Evolutionary conservation across 2,113 vertebrate species (phyloP).

Genomic region (Fregetta grallaria): DNA sequence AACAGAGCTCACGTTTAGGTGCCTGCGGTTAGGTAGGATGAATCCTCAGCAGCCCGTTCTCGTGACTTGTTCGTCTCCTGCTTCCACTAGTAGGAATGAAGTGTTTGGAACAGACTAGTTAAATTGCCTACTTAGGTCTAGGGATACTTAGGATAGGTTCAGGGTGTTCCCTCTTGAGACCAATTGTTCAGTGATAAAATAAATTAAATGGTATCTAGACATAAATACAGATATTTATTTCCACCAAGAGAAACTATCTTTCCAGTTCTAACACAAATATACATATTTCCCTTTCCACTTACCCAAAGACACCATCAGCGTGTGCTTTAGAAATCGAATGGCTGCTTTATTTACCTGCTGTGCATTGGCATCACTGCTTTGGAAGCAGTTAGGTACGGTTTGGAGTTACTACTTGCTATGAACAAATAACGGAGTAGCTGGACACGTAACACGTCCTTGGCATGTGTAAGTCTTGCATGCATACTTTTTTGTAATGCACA

Average conservation of each 20-base stretch:
- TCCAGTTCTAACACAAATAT: slow-evolving; percentile 6
- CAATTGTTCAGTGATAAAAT: background rate
- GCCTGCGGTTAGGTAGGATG: background rate
- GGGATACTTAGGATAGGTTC: background rate
- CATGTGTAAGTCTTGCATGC: background rate
- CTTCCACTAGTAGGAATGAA: background rate
- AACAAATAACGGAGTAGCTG: background rate
- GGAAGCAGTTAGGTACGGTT: background rate
- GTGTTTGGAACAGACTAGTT: background rate
- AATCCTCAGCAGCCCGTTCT: background rate
- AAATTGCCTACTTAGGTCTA: background rate
- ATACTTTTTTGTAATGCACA: background rate
- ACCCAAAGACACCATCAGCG: background rate
- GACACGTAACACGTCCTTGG: background rate
- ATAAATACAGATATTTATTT: slow-evolving; percentile 32
- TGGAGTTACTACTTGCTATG: background rate
- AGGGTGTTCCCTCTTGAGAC: background rate
- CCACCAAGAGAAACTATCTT: background rate
- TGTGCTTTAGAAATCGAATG: background rate
- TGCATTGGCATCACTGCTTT: background rate
- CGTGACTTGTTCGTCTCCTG: background rate
- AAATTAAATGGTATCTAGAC: slow-evolving; percentile 34
- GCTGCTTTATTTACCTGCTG: background rate
- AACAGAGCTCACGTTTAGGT: background rate
- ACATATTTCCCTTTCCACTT: background rate